These are phyloP conservation scores for roundworm (Caenorhabditis elegans) DNA, from an alignment of 1,140 invertebrate species.

Conservation along the genomic window WBcel235 BX284603.4:6831001-6831500, in stretches of 20 bases:
- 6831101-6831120: not conserved
- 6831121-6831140: not conserved
- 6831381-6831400: not conserved
- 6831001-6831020: not conserved
- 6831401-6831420: constrained; percentile 38
- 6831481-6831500: too few relatives aligned
- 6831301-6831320: too few relatives aligned
- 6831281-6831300: too few relatives aligned
- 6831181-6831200: not conserved
- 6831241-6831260: constrained; percentile 44
- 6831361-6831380: constrained; percentile 19
- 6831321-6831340: constrained; percentile 30
- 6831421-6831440: constrained; percentile 38
- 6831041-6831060: not conserved
- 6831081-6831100: not conserved
- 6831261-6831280: constrained; percentile 36
- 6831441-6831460: constrained; percentile 19
- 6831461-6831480: too few relatives aligned
- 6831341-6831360: constrained; percentile 6
- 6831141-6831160: not conserved
- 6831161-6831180: not conserved
- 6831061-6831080: not conserved
- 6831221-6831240: not conserved
- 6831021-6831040: constrained; percentile 28
- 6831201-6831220: constrained; percentile 2